A percentile compares a stretch with the other conserved stretches of the same genome.
Conservation (phyloP, 2,888 invertebrate genomes). For the Caenorhabditis macrosperma region DNA sequence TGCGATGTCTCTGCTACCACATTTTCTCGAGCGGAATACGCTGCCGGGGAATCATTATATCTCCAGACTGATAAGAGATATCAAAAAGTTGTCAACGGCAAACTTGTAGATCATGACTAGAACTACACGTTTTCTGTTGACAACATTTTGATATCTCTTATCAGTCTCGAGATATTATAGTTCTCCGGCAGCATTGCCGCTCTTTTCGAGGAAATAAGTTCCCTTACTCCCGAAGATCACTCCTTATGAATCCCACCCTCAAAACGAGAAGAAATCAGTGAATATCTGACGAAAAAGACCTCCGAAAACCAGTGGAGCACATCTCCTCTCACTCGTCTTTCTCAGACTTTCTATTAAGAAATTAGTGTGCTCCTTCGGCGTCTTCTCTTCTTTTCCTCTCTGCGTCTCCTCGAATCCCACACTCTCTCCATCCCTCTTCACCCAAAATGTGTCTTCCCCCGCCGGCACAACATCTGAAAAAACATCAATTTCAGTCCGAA, state of each 20-base stretch:
- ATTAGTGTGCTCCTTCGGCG: too few species aligned
- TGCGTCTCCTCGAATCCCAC: slow-evolving; percentile 7
- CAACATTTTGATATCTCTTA: background rate
- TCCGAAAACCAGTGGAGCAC: slow-evolving; percentile 38
- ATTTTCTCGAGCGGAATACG: too few species aligned
- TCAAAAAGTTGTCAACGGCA: too few species aligned
- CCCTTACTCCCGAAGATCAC: too few species aligned
- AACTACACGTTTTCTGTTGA: background rate
- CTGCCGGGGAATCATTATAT: too few species aligned
- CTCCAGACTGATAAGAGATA: too few species aligned
- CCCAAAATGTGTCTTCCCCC: background rate
- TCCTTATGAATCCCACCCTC: too few species aligned
- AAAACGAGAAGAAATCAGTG: background rate
- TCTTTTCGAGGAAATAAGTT: too few species aligned
- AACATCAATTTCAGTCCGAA: slow-evolving; percentile 18
- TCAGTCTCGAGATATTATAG: too few species aligned
- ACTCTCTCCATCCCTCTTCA: slow-evolving; percentile 11
- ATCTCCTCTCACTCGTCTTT: slow-evolving; percentile 10
- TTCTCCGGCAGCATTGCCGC: background rate
- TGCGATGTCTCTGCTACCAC: too few species aligned
- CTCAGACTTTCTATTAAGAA: background rate
- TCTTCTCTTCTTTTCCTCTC: background rate
- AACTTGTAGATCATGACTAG: background rate
- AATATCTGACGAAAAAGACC: background rate
- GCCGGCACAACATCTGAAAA: background rate